Conservation (phyloP, 2,888 invertebrate genomes). For the Lucinisca nassula region DNA sequence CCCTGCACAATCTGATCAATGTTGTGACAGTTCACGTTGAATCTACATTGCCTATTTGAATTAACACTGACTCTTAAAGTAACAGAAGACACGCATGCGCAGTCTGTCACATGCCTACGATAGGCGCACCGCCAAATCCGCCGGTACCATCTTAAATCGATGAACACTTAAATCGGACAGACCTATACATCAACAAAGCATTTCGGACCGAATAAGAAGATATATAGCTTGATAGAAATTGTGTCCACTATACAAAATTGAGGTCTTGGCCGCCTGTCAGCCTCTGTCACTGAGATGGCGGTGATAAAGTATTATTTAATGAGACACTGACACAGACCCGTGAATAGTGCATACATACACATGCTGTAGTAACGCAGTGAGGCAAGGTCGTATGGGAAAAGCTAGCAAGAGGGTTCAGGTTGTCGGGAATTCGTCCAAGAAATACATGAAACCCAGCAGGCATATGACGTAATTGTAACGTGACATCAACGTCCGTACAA, state of each 20-base stretch:
- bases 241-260: background rate
- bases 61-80: too few species aligned
- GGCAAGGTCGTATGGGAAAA: background rate
- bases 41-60: too few species aligned
- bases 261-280: background rate
- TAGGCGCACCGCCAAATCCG: too few species aligned
- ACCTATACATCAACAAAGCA: background rate
- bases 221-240: background rate
- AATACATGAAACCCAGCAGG: too few species aligned
- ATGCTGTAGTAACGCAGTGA: too few species aligned
- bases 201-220: background rate
- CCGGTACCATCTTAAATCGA: background rate
- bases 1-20: too few species aligned
- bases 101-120: too few species aligned
- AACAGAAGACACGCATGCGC: too few species aligned
- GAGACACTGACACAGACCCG: background rate
- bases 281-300: background rate
- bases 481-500: too few species aligned
- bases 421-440: background rate
- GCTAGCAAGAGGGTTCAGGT: background rate
- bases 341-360: too few species aligned
- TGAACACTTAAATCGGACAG: background rate
- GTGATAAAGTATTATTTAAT: slow-evolving; percentile 3
- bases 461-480: too few species aligned
- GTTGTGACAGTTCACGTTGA: too few species aligned